A percentile compares a stretch with the other conserved stretches of the same genome.
These are phyloP conservation scores for Calliphora vicina DNA, from an alignment of 1,140 invertebrate species.

Conservation along the genomic window DNA sequence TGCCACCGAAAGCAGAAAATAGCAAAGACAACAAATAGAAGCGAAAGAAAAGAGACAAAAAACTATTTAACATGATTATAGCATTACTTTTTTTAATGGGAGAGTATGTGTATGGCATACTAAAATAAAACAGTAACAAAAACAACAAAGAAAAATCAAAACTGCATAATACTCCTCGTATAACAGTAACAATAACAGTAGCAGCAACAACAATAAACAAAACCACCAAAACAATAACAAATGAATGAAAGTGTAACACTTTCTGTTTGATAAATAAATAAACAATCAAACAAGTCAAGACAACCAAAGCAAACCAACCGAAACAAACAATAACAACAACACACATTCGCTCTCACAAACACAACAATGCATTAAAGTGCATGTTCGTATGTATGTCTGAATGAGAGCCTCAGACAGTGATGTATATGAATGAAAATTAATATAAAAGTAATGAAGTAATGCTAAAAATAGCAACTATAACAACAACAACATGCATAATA, in stretches of 20 bases:
- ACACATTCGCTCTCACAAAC: too few relatives aligned
- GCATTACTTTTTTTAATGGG: background rate
- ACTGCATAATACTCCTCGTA: conserved; percentile 16
- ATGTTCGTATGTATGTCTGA: background rate
- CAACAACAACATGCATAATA: background rate
- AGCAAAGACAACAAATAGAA: too few relatives aligned
- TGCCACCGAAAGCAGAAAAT: too few relatives aligned
- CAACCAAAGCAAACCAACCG: too few relatives aligned
- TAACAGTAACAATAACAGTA: conserved; percentile 27
- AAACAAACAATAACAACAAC: too few relatives aligned
- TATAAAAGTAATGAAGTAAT: background rate
- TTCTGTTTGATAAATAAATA: conserved; percentile 20
- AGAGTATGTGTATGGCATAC: background rate
- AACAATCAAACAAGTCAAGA: background rate
- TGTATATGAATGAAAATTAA: background rate
- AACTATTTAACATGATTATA: conserved; percentile 2
- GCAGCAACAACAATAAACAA: too few relatives aligned
- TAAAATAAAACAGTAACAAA: background rate
- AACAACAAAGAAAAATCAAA: background rate
- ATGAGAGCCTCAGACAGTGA: background rate
- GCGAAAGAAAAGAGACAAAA: too few relatives aligned
- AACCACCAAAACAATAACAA: too few relatives aligned
- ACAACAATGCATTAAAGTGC: background rate
- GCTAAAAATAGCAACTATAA: background rate
- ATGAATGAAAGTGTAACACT: conserved; percentile 40